Conservation (phyloP, 2,113 vertebrate species). For the Microcebus tavaratra region DNA sequence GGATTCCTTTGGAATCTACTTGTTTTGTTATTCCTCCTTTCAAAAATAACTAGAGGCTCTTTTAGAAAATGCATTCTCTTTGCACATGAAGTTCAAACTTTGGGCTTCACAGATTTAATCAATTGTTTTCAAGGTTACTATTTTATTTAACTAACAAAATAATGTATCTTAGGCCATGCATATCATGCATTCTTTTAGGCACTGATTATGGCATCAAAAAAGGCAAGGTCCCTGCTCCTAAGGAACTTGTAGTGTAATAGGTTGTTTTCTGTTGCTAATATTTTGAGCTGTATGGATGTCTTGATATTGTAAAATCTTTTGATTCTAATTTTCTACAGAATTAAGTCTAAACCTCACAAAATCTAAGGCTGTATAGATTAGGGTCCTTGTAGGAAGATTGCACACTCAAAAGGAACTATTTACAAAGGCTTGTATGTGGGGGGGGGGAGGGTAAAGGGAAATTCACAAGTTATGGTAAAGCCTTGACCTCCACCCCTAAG, state of each 20-base stretch:
- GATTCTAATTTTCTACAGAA: background rate
- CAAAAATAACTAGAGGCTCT: background rate
- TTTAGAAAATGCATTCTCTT: background rate
- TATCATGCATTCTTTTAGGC: background rate
- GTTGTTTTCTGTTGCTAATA: background rate
- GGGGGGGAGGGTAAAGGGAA: background rate
- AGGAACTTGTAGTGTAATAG: background rate
- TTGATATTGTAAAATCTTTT: conserved; percentile 1
- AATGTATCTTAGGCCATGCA: background rate
- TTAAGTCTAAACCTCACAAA: background rate
- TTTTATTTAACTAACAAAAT: background rate
- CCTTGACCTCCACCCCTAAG: background rate
- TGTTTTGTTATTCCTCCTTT: background rate
- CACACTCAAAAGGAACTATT: background rate
- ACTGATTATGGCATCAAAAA: background rate
- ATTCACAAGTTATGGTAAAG: background rate
- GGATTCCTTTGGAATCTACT: background rate
- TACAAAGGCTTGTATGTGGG: background rate
- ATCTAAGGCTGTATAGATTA: background rate
- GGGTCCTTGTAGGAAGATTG: background rate
- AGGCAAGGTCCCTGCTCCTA: background rate
- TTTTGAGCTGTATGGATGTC: background rate
- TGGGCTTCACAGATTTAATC: background rate
- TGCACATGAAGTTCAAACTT: background rate
- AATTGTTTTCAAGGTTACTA: background rate